Evolutionary conservation across 2,888 invertebrate species (phyloP).

Genomic region (Cryptocephalus primarius): DNA sequence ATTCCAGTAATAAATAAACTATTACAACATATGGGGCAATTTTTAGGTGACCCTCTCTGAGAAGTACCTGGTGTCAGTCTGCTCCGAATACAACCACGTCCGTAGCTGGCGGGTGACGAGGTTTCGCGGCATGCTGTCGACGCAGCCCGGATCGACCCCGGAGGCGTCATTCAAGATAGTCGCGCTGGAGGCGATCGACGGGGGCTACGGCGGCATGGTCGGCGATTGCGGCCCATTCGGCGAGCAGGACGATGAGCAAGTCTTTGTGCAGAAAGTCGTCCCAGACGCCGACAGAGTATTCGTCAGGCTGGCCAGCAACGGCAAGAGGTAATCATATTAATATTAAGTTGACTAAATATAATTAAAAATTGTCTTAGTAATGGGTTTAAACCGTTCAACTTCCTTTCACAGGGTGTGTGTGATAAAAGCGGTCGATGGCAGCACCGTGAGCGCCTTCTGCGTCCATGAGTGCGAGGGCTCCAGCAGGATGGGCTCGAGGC

Average conservation of each 20-base stretch:
- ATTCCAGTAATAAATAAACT: too few species aligned
- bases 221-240: slow-evolving; percentile 80
- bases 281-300: slow-evolving; percentile 94
- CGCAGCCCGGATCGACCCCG: slow-evolving; percentile 96
- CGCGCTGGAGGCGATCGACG: slow-evolving; percentile 61
- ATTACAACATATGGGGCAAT: background rate
- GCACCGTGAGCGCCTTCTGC: slow-evolving; percentile 88
- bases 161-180: slow-evolving; percentile 95
- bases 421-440: slow-evolving; percentile 88
- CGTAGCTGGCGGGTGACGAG: slow-evolving; percentile 94
- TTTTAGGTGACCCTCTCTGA: slow-evolving; percentile 82
- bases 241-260: slow-evolving; percentile 95
- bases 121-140: slow-evolving; percentile 97
- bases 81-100: slow-evolving; percentile 96
- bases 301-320: slow-evolving; percentile 89
- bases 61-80: slow-evolving; percentile 90
- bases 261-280: slow-evolving; percentile 95
- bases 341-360: too few species aligned
- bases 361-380: too few species aligned
- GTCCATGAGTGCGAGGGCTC: slow-evolving; percentile 98
- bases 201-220: background rate
- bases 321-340: slow-evolving; percentile 64
- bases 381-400: too few species aligned
- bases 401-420: slow-evolving; percentile 66
- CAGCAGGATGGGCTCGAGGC: slow-evolving; percentile 80